These are phyloP conservation scores for Agrilus planipennis DNA, from an alignment of 1,140 invertebrate species.

Conservation along the genomic window DNA sequence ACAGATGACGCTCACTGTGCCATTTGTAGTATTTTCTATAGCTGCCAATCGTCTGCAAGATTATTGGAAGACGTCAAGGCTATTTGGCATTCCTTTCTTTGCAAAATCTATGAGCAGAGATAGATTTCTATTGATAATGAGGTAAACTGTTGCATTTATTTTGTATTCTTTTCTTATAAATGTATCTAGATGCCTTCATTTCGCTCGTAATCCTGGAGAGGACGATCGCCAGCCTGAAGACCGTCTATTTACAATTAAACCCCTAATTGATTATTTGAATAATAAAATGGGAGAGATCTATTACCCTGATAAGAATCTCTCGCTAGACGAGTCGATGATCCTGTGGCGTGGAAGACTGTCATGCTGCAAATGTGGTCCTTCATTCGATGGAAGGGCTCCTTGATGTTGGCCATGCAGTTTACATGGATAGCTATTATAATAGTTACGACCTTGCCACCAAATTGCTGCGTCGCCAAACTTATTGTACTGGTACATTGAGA, in stretches of 20 bases:
- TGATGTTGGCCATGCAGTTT: constrained; percentile 25
- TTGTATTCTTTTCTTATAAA: background rate
- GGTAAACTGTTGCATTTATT: constrained; percentile 1
- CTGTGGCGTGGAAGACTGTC: constrained; percentile 13
- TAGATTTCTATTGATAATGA: constrained; percentile 24
- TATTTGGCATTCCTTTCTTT: constrained; percentile 22
- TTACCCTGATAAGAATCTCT: background rate
- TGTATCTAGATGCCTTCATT: constrained; percentile 16
- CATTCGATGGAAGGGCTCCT: constrained; percentile 23
- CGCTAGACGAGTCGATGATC: background rate
- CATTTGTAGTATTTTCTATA: no score
- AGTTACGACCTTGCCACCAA: constrained; percentile 12
- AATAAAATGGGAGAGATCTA: background rate
- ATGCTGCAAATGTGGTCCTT: constrained; percentile 22
- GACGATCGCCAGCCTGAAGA: background rate
- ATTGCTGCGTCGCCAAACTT: constrained; percentile 22
- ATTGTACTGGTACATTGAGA: constrained; percentile 24
- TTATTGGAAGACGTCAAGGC: background rate
- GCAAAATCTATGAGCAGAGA: constrained; percentile 22
- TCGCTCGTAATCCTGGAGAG: constrained; percentile 14
- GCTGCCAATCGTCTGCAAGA: background rate
- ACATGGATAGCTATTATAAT: constrained; percentile 31
- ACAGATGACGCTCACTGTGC: no score
- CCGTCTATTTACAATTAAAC: background rate
- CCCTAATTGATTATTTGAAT: background rate